Base-by-base conservation (phyloP, 2,888 invertebrate genomes). In the Xanthia togata region DNA sequence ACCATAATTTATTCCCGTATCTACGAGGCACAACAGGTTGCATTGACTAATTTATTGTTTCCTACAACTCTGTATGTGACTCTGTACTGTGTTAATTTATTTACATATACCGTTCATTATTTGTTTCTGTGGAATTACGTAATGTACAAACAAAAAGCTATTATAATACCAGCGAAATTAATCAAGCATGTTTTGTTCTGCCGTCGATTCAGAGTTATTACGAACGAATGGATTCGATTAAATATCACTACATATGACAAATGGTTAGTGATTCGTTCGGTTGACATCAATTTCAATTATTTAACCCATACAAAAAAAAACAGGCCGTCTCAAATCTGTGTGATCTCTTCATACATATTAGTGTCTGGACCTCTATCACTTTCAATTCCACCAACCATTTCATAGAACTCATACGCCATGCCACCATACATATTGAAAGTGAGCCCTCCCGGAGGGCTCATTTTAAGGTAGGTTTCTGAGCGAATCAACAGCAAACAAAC, bases 1-100 rank as follows among this genome's bases (percentile, higher is more conserved):
- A 35, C 50, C 50, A 31, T 57, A 11, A 57, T 64, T 44, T 73
- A 63, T 72, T 72, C 63, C 38, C 38, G 31, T 78, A 81, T 81
- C 63, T 44, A 63, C 50, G 23, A 62, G 50, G n/a, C 70, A 82
- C 23, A 20, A 20, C 41, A 60, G 14, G 59, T 55, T n/a, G 31
- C 38, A 20, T n/a, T 75, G 73, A 78, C 38, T 11, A 60, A 76
- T 75, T 55, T 81, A 81, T 62, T 41, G 38, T 59, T 35, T n/a
- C 53, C 78, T 14, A 20, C 6, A 62, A 57, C 38, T 47, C 12
- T 53, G n/a, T 59, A 26, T 26, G 47, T 62, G 53, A 31, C 31
- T 31, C 31, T 31, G 31, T 38, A 38, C 38, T 38, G 38, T 38
- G 38, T 38, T 38, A 38, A 38, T 38, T 38, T 53, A 79, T 31